A percentile compares a stretch with the other conserved stretches of the same genome.
These are phyloP conservation scores for Smithornis capensis DNA, from an alignment of 2,113 vertebrate genomes.

Conservation along the genomic window DNA sequence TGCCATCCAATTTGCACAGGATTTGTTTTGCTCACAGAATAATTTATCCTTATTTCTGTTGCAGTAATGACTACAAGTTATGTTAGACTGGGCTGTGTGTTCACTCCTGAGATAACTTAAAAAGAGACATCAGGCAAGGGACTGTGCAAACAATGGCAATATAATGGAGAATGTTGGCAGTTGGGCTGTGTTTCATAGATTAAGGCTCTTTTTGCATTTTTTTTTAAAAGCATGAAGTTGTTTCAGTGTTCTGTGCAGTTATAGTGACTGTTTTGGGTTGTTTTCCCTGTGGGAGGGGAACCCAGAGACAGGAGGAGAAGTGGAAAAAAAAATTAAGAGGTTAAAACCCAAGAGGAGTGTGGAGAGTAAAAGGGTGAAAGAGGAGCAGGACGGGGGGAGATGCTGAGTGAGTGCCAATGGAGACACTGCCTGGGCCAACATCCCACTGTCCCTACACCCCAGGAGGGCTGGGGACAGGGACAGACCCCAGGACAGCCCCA, in stretches of 20 bases:
- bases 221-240: neutral
- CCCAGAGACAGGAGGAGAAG: neutral
- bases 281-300: neutral
- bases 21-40: neutral
- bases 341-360: neutral
- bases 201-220: neutral
- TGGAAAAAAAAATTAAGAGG: neutral
- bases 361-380: neutral
- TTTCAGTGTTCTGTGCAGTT: neutral
- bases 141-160: neutral
- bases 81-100: neutral
- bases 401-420: fast-evolving
- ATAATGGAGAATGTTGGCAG: neutral
- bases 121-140: neutral
- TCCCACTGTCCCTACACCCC: neutral
- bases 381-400: neutral
- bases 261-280: neutral
- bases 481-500: neutral
- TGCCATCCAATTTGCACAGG: neutral
- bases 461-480: fast-evolving
- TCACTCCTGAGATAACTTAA: neutral
- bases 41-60: neutral
- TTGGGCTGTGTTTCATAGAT: fast-evolving
- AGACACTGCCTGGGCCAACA: neutral
- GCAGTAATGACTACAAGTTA: neutral